These are phyloP conservation scores for Eupeodes latifasciatus DNA, from an alignment of 2,888 invertebrate genomes.

Conservation along the genomic window DNA sequence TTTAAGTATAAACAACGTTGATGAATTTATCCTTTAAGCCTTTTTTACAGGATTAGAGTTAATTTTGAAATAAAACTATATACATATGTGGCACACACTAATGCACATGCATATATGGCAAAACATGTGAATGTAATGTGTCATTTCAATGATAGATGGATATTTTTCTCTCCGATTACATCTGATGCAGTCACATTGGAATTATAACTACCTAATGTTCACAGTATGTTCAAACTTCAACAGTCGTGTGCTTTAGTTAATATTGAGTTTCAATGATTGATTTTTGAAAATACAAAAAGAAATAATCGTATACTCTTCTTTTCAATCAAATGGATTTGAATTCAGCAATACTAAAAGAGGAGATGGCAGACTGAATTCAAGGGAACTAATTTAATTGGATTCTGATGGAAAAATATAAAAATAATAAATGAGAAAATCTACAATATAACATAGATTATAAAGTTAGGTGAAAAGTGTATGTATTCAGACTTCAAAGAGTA, in stretches of 20 bases:
- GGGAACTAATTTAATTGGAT: constrained; percentile 22
- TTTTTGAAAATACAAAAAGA: constrained; percentile 37
- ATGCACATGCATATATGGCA: too few species aligned
- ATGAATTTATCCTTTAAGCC: too few species aligned
- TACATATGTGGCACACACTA: too few species aligned
- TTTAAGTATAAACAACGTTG: too few species aligned
- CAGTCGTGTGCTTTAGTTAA: not conserved
- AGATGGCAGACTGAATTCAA: constrained; percentile 25
- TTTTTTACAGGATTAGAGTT: too few species aligned
- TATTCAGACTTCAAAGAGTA: too few species aligned
- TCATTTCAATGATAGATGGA: constrained; percentile 33
- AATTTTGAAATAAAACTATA: too few species aligned
- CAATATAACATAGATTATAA: too few species aligned
- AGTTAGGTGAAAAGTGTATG: too few species aligned
- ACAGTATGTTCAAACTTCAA: not conserved
- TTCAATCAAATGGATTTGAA: constrained; percentile 53
- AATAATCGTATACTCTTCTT: not conserved
- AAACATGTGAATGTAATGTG: constrained; percentile 1
- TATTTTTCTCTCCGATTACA: constrained; percentile 36
- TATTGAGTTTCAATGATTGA: constrained; percentile 52
- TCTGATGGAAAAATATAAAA: constrained; percentile 15
- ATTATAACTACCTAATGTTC: constrained; percentile 38
- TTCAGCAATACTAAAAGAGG: not conserved
- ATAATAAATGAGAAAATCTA: not conserved
- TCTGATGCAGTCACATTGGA: not conserved